phyloP scores from a whole-genome alignment of 2,113 vertebrate genomes.

The Cygnus atratus region DNA sequence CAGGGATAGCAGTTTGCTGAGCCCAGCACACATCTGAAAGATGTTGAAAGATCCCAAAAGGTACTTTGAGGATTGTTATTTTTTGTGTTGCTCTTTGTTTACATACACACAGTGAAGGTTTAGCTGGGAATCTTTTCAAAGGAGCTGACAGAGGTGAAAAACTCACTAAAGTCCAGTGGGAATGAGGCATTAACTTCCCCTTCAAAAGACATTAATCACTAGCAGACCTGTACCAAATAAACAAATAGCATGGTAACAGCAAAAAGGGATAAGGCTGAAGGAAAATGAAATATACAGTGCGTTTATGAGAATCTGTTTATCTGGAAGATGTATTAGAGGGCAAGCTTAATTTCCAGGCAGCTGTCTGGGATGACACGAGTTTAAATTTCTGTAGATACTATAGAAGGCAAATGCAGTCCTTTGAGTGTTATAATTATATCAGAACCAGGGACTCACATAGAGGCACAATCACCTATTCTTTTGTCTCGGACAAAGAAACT shows the following conservation, averaged over 20 bases:
- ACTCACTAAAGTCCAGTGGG: slow-evolving; percentile 12
- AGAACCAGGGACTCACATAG: not conserved
- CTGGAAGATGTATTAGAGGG: not conserved
- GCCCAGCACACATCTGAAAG: not conserved
- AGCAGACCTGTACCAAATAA: slow-evolving; percentile 6
- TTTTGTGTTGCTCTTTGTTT: not conserved
- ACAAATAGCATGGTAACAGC: slow-evolving; percentile 13
- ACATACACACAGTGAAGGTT: not conserved
- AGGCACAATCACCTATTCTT: not conserved
- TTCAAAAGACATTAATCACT: slow-evolving; percentile 34
- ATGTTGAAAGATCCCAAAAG: not conserved
- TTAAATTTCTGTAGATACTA: slow-evolving; percentile 27
- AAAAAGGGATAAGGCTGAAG: not conserved
- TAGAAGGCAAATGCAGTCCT: not conserved
- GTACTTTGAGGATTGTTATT: not conserved
- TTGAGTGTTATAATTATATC: not conserved
- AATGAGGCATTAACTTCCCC: slow-evolving; percentile 14
- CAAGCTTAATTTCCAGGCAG: slow-evolving; percentile 33
- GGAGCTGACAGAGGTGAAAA: slow-evolving; percentile 36
- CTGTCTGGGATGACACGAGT: slow-evolving; percentile 9
- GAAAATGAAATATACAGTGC: not conserved
- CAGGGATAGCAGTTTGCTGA: not conserved
- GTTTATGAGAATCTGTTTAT: not conserved
- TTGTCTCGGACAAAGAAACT: not conserved
- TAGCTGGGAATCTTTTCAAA: slow-evolving; percentile 16